These are phyloP conservation scores for Hirtodrosophila confusa DNA, from an alignment of 2,888 invertebrate genomes.

Conservation along the genomic window DNA sequence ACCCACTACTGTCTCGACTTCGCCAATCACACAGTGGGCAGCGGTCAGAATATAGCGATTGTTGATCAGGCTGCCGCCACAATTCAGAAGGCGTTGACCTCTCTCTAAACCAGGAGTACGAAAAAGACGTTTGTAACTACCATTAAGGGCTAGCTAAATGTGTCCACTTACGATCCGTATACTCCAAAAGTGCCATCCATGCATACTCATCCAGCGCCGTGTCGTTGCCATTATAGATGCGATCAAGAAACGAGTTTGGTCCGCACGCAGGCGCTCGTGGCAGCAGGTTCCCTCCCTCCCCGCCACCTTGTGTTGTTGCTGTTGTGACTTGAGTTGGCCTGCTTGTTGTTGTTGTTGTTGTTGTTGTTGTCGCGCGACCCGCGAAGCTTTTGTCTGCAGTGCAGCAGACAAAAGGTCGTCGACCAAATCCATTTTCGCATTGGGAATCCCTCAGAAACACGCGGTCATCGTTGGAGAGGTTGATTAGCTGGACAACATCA, in stretches of 20 bases:
- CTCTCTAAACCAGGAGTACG: conserved; percentile 43
- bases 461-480: conserved; percentile 50
- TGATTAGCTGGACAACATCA: conserved; percentile 53
- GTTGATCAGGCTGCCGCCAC: conserved; percentile 90
- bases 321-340: not conserved
- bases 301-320: conserved; percentile 29
- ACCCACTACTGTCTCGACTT: conserved; percentile 85
- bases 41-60: conserved; percentile 87
- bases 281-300: conserved; percentile 68
- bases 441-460: conserved; percentile 76
- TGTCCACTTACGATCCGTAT: conserved; percentile 86
- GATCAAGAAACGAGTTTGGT: conserved; percentile 82
- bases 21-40: conserved; percentile 87
- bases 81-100: conserved; percentile 83
- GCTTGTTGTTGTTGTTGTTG: conserved; percentile 12
- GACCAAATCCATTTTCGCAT: conserved; percentile 74
- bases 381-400: conserved; percentile 66
- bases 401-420: conserved; percentile 81
- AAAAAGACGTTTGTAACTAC: not conserved
- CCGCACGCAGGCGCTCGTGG: conserved; percentile 81
- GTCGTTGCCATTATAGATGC: conserved; percentile 87
- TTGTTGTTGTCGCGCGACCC: conserved; percentile 1
- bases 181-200: conserved; percentile 89
- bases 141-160: not conserved
- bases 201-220: conserved; percentile 88